A percentile compares a stretch with the other conserved stretches of the same genome.
Evolutionary conservation across 2,888 invertebrate species (phyloP).

Genomic region (Synanthedon andrenaeformis): DNA sequence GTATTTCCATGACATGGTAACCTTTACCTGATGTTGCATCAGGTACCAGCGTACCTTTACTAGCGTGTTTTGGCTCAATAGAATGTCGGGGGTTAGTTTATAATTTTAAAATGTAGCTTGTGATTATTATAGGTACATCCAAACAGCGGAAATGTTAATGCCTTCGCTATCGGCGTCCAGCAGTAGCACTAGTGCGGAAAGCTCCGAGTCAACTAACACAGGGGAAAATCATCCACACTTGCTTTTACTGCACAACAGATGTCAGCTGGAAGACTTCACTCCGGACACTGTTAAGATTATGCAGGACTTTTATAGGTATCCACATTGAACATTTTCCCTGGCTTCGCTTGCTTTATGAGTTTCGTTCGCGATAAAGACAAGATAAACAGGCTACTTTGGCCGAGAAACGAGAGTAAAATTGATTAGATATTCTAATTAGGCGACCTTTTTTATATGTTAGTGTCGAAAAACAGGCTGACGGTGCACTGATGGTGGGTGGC

Average conservation of each 20-base stretch:
- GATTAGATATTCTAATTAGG: too few species aligned
- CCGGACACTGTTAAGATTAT: constrained; percentile 70
- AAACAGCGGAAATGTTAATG: constrained; percentile 88
- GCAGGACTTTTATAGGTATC: constrained; percentile 68
- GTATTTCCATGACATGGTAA: too few species aligned
- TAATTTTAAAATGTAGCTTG: too few species aligned
- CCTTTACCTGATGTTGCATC: too few species aligned
- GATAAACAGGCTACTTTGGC: too few species aligned
- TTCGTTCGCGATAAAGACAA: background rate
- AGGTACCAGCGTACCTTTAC: too few species aligned
- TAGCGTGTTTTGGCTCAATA: too few species aligned
- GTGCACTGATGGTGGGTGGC: too few species aligned
- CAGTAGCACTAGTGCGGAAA: constrained; percentile 25
- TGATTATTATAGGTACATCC: constrained; percentile 73
- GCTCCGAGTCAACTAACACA: constrained; percentile 40
- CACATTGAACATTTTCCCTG: background rate
- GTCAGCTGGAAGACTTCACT: constrained; percentile 79
- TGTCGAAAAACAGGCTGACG: too few species aligned
- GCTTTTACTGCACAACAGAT: constrained; percentile 85
- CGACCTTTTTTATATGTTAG: too few species aligned
- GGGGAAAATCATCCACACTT: constrained; percentile 86
- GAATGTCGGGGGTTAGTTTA: too few species aligned
- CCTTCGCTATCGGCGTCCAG: constrained; percentile 76
- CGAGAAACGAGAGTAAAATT: too few species aligned
- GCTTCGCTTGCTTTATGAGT: background rate